phyloP scores from a whole-genome alignment of 1,140 invertebrate species.

The Tetramorium alpestre region DNA sequence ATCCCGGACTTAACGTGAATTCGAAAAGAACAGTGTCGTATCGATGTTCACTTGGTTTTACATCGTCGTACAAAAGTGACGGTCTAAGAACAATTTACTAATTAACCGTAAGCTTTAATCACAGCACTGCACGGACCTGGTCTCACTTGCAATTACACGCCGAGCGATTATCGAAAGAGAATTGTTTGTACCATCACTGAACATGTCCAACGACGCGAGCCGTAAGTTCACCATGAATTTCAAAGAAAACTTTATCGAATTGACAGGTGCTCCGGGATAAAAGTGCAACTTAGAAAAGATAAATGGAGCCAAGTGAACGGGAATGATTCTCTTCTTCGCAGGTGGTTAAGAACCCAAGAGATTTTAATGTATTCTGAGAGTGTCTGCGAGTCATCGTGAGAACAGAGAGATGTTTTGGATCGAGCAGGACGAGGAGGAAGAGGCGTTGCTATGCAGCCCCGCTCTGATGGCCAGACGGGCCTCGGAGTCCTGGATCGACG shows the following conservation, averaged over 20 bases:
- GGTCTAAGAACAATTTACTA: not conserved
- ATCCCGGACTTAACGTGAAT: not conserved
- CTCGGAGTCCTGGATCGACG: conserved; percentile 94
- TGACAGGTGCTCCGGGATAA: not conserved
- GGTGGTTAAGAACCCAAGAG: not conserved
- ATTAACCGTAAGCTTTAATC: not conserved
- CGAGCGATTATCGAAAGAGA: not conserved
- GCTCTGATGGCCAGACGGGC: conserved; percentile 93
- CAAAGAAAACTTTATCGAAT: not conserved
- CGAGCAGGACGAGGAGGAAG: conserved; percentile 91
- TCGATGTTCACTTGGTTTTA: not conserved
- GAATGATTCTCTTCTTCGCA: conserved; percentile 17
- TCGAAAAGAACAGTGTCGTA: conserved; percentile 15
- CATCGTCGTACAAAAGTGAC: not conserved
- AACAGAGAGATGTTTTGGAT: conserved; percentile 88
- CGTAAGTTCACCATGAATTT: not conserved
- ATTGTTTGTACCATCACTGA: not conserved
- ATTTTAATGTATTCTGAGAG: not conserved
- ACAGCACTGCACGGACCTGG: not conserved
- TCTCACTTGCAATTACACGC: not conserved
- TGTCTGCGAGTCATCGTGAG: not conserved
- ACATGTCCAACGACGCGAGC: too few relatives aligned
- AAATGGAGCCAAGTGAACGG: not conserved
- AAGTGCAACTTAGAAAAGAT: not conserved
- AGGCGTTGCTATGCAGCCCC: conserved; percentile 93